These are phyloP conservation scores for Thermophis baileyi DNA, from an alignment of 2,113 vertebrate species.

Conservation along the genomic window DNA sequence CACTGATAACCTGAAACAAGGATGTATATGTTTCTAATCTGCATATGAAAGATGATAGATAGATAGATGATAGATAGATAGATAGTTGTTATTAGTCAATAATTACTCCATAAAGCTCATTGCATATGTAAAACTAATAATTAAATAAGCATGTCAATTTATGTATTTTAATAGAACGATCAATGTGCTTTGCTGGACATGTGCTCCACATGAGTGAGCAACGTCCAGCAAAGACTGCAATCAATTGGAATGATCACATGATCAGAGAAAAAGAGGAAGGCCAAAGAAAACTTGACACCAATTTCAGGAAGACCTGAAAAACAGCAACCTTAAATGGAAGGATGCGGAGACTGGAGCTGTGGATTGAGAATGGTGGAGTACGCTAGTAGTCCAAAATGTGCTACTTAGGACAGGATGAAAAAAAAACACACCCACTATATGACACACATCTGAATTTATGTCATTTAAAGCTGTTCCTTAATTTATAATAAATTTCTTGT, in stretches of 20 bases:
- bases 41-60: not conserved
- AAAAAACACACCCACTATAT: no score
- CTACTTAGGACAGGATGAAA: no score
- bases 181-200: not conserved
- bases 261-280: not conserved
- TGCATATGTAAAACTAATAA: not conserved
- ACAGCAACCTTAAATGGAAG: not conserved
- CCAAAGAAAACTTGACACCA: not conserved
- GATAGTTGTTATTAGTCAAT: not conserved
- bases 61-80: not conserved
- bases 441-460: not conserved
- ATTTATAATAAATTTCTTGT: not conserved
- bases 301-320: not conserved
- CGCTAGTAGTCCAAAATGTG: not conserved
- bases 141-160: not conserved
- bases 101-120: not conserved
- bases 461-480: not conserved
- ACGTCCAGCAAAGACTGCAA: not conserved
- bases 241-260: not conserved
- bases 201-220: not conserved
- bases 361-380: not conserved
- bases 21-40: not conserved
- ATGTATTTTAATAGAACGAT: not conserved
- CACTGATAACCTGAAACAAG: not conserved
- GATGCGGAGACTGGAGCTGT: not conserved